These are phyloP conservation scores for silkworm (Bombyx mori) DNA, from an alignment of 1,140 invertebrate genomes.

Conservation along the genomic window DNA sequence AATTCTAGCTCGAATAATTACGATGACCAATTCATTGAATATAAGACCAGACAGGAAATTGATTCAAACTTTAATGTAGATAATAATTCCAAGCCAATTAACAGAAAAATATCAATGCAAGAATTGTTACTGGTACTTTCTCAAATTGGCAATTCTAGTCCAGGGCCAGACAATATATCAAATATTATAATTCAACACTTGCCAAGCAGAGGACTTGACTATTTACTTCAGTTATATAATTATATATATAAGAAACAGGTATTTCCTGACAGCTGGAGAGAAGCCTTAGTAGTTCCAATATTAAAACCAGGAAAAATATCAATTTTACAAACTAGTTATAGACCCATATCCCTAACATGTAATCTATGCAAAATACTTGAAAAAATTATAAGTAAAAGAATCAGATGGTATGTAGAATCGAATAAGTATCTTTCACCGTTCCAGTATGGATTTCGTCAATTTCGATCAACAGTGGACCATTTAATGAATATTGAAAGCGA, in stretches of 20 bases:
- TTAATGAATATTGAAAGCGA: no score
- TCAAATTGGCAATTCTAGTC: constrained; percentile 17
- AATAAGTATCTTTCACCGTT: no score
- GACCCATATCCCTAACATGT: no score
- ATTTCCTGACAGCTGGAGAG: no score
- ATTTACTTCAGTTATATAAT: constrained; percentile 19
- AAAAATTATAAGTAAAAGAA: no score
- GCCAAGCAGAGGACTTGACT: constrained; percentile 13
- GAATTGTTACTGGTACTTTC: constrained; percentile 12
- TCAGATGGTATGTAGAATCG: no score
- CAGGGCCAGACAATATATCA: constrained; percentile 19
- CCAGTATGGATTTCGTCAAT: no score
- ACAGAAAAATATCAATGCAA: constrained; percentile 12
- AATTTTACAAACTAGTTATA: no score
- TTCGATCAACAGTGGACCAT: no score
- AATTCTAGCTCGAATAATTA: constrained; percentile 34
- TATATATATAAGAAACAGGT: constrained; percentile 2
- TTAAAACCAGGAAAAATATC: no score
- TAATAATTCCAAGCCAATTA: constrained; percentile 17
- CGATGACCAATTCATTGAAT: constrained; percentile 18
- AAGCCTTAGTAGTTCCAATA: no score
- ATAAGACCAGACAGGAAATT: constrained; percentile 18
- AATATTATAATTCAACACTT: constrained; percentile 22
- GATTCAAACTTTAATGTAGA: constrained; percentile 6
- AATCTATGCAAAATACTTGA: no score